These are phyloP conservation scores for Pandion haliaetus DNA, from an alignment of 2,113 vertebrate genomes.

Conservation along the genomic window DNA sequence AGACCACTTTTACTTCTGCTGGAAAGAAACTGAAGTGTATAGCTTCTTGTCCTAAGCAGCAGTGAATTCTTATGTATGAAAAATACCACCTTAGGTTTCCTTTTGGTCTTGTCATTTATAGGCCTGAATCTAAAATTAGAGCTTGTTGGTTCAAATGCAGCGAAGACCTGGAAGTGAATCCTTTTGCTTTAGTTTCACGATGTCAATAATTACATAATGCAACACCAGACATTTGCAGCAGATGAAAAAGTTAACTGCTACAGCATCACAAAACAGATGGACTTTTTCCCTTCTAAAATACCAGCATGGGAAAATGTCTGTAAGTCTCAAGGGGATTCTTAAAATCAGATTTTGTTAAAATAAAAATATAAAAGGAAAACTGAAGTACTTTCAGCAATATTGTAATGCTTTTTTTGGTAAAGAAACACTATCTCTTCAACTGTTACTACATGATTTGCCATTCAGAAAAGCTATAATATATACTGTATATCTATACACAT, in stretches of 20 bases:
- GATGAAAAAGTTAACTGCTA: not conserved
- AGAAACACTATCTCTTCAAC: fast-evolving
- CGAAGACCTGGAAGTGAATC: not conserved
- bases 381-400: not conserved
- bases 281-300: not conserved
- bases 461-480: not conserved
- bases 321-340: not conserved
- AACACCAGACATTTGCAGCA: not conserved
- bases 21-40: not conserved
- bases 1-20: not conserved
- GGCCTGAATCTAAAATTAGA: not conserved
- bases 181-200: not conserved
- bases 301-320: not conserved
- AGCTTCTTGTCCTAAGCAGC: not conserved
- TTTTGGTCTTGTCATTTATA: not conserved
- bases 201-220: not conserved
- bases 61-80: not conserved
- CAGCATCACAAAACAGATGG: not conserved
- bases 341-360: not conserved
- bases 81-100: not conserved
- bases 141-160: not conserved
- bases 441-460: not conserved
- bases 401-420: not conserved
- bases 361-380: not conserved
- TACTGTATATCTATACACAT: not conserved